Conservation (phyloP, 2,113 vertebrate species). For the Tylochromis polylepis region DNA sequence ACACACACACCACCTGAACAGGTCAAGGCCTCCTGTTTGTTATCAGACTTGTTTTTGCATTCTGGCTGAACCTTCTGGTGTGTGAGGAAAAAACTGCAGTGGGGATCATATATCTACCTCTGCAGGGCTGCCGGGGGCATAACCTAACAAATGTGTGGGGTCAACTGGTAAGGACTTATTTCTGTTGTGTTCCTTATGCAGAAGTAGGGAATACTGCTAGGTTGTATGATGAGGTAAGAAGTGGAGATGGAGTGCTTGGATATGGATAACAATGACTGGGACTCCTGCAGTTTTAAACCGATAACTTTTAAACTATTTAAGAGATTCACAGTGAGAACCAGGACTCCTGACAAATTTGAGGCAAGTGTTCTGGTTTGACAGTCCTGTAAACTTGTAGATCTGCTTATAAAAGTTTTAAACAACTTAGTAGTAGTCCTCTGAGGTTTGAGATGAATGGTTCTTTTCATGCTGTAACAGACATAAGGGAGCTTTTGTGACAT, state of each 20-base stretch:
- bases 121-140: conserved; percentile 65
- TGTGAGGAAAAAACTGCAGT: conserved; percentile 45
- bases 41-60: conserved; percentile 65
- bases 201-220: conserved; percentile 17
- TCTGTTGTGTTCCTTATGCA: conserved; percentile 32
- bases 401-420: neutral
- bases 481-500: neutral
- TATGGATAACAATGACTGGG: neutral
- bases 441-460: conserved; percentile 19
- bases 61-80: conserved; percentile 74
- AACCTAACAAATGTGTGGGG: conserved; percentile 80
- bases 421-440: conserved; percentile 4
- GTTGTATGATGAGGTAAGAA: neutral
- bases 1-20: neutral
- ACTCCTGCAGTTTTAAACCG: neutral
- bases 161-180: conserved; percentile 76
- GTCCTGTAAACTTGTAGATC: neutral
- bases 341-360: conserved; percentile 45
- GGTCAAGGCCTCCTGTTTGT: conserved; percentile 69
- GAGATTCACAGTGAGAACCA: neutral
- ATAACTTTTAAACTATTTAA: neutral
- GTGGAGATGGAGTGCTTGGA: conserved; percentile 1
- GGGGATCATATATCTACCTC: conserved; percentile 70
- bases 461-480: neutral
- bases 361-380: conserved; percentile 10